Evolutionary conservation across 2,113 vertebrate species (phyloP), one percentile per base, ranked within the genome.

Genomic region (Lepus americanus): DNA sequence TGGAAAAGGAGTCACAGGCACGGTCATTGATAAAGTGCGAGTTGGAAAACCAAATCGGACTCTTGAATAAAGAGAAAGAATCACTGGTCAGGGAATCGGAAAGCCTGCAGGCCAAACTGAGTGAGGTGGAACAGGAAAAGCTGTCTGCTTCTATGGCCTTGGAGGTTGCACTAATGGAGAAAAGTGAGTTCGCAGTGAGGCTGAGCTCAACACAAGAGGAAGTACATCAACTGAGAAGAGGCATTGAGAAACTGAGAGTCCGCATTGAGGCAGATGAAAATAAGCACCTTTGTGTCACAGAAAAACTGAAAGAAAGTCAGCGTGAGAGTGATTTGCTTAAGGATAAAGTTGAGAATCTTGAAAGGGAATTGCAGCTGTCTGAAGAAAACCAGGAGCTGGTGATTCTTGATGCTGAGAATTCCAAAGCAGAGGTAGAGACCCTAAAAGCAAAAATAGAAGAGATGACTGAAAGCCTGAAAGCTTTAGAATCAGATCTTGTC

Each of bases 181-280:
- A 99, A 90, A 97, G 98, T 63, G 99, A 99, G 97, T 98, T 99
- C 49, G 98, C 98, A 1, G 97, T 96, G 84, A 98, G 99, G 19
- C 98, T 99, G 59, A 98, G 98, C 51, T 98, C 98, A n/a, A 99
- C 99, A 6, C 98, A 99, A 82, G 98, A 99, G 27, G 99, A 99
- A 93, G 98, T 99, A 77, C 95, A 93, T 63, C 98, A 99, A 97
- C 98, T 99, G 98, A 98, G 98, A 51, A 95, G 61, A 0, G 99
- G 99, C 73, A 99, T 99, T 3, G 99, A 99, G 97, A 99, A 99
- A 86, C 98, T 99, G 20, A 98, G 98, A 95, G 98, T 99, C 66
- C 99, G 99, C 94, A 99, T 99, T 5, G 99, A 99, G 96, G 99
- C 99, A 0, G 99, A 99, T 44, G 99, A 99, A 95, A 99, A 98